These are phyloP conservation scores for Paramormyrops kingsleyae DNA, from an alignment of 2,113 vertebrate species.

Conservation along the genomic window DNA sequence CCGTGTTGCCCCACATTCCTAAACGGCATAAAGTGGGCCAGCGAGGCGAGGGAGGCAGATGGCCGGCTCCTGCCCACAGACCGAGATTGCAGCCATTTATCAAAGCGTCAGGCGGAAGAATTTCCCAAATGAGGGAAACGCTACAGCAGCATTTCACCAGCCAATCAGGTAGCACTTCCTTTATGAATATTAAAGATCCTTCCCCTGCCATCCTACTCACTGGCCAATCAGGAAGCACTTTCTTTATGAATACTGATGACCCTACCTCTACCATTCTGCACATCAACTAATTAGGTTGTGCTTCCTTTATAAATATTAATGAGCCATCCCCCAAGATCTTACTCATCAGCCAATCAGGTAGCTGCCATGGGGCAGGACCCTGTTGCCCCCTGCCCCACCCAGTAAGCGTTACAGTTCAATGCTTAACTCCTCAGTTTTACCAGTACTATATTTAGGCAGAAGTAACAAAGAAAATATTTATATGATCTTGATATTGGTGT, in stretches of 20 bases:
- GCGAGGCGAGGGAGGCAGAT: slow-evolving; percentile 55
- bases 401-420: not conserved
- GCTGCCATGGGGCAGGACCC: not conserved
- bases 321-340: not conserved
- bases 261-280: not conserved
- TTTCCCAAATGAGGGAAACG: not conserved
- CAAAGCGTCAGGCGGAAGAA: slow-evolving; percentile 51
- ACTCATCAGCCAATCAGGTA: not conserved
- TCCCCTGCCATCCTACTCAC: not conserved
- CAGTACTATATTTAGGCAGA: no score
- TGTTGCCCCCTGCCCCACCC: not conserved
- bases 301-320: not conserved
- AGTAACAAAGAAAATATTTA: no score
- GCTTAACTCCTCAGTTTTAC: not conserved
- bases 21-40: slow-evolving; percentile 53
- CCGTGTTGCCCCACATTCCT: slow-evolving; percentile 60
- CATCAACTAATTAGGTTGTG: not conserved
- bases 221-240: not conserved
- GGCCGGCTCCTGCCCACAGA: slow-evolving; percentile 57
- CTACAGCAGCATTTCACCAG: not conserved
- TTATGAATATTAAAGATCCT: not conserved
- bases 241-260: not conserved
- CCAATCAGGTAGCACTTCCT: not conserved
- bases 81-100: slow-evolving; percentile 61
- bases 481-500: no score